A percentile compares a stretch with the other conserved stretches of the same genome.
Conservation (phyloP, 2,888 invertebrate genomes). For the Sthenelais limicola region DNA sequence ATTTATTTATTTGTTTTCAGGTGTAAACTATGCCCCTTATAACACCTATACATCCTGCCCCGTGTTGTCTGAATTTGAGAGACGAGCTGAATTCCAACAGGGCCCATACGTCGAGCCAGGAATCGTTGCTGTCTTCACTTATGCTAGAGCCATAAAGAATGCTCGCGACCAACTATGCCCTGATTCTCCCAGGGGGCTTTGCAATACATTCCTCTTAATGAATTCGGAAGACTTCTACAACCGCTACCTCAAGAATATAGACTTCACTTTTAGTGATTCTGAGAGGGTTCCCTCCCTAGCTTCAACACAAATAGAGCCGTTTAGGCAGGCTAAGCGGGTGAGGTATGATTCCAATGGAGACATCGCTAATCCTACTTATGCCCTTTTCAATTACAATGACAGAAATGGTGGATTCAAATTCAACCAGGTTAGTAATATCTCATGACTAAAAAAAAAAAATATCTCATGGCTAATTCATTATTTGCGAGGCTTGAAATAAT, state of each 20-base stretch:
- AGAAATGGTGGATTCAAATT: conserved; percentile 46
- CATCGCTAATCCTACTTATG: conserved; percentile 59
- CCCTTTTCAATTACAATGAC: conserved; percentile 66
- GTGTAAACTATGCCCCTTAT: conserved; percentile 53
- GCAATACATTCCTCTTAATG: conserved; percentile 54
- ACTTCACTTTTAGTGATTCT: conserved; percentile 60
- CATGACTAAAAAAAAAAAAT: too few relatives aligned
- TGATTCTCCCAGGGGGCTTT: conserved; percentile 55
- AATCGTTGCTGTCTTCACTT: conserved; percentile 64
- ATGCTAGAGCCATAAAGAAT: conserved; percentile 61
- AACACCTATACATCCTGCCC: conserved; percentile 50
- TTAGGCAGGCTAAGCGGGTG: conserved; percentile 58
- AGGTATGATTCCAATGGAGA: conserved; percentile 61
- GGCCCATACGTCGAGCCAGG: conserved; percentile 66
- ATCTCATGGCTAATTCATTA: too few relatives aligned
- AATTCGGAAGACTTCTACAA: conserved; percentile 57
- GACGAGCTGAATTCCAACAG: conserved; percentile 58
- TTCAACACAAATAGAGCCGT: conserved; percentile 60
- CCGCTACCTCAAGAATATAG: conserved; percentile 59
- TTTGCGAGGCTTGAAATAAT: too few relatives aligned
- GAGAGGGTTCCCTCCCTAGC: conserved; percentile 66
- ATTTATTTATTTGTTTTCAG: neutral
- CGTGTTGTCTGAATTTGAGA: conserved; percentile 48
- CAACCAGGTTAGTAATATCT: conserved; percentile 35
- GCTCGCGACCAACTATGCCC: conserved; percentile 61